Evolutionary conservation across 2,888 invertebrate species (phyloP).

Genomic region (Ethmia dodecea): DNA sequence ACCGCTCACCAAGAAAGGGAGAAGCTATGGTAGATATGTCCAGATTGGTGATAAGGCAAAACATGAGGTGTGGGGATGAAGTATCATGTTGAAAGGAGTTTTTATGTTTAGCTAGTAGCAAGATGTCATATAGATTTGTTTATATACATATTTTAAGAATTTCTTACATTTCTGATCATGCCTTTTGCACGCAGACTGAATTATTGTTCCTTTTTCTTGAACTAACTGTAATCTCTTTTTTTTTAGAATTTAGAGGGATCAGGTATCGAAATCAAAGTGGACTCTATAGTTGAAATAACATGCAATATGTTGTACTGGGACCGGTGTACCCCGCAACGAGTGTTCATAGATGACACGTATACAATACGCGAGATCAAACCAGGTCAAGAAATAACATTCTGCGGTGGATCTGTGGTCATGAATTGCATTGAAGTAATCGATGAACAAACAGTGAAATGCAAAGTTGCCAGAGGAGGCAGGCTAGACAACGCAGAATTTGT

Average conservation of each 20-base stretch:
- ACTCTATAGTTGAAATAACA: conserved; percentile 29
- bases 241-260: not conserved
- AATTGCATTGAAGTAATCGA: conserved; percentile 30
- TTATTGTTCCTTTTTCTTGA: no score
- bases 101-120: no score
- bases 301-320: conserved; percentile 27
- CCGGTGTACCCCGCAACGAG: conserved; percentile 31
- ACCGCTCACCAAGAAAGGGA: no score
- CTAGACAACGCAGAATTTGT: conserved; percentile 29
- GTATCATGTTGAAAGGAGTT: no score
- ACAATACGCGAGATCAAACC: conserved; percentile 26
- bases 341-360: conserved; percentile 41
- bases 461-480: conserved; percentile 28
- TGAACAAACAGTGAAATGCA: conserved; percentile 30
- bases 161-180: not conserved
- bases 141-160: not conserved
- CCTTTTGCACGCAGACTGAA: no score
- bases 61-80: no score
- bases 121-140: no score
- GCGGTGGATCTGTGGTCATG: conserved; percentile 32
- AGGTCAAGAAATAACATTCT: conserved; percentile 36
- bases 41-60: no score
- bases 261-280: not conserved
- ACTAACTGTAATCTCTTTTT: no score
- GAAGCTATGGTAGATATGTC: no score